These are phyloP conservation scores for Falco biarmicus DNA, from an alignment of 2,797 vertebrate genomes.

Conservation along the genomic window DNA sequence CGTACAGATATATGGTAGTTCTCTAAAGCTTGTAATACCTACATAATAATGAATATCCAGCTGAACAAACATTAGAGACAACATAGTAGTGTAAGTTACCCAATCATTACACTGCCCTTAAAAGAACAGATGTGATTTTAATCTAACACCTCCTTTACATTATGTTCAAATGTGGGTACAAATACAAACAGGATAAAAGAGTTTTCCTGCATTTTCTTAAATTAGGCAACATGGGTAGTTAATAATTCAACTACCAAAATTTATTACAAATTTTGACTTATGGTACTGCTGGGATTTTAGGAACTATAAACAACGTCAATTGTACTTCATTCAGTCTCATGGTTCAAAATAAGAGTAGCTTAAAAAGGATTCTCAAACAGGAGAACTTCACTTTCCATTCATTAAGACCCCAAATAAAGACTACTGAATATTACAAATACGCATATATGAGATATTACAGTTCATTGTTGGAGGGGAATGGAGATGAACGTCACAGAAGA, in stretches of 20 bases:
- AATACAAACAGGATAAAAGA: neutral
- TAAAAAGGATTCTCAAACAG: neutral
- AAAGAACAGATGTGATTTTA: neutral
- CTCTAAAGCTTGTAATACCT: neutral
- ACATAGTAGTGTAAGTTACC: neutral
- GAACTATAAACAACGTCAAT: neutral
- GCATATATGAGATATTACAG: neutral
- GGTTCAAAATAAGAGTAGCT: neutral
- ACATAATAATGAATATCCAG: neutral
- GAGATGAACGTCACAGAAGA: neutral
- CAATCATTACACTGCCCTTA: neutral
- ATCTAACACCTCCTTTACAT: neutral
- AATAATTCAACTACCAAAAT: neutral
- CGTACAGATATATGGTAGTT: neutral
- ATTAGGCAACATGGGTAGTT: neutral
- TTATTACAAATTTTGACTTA: neutral
- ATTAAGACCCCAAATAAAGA: neutral
- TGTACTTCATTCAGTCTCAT: neutral
- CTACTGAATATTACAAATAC: neutral
- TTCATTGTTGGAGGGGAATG: constrained; percentile 20
- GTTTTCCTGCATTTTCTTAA: neutral
- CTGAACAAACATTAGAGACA: neutral
- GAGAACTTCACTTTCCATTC: neutral
- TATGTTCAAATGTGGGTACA: neutral
- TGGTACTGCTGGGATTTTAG: neutral